Base-by-base conservation (phyloP, 2,113 vertebrate species). In the Cyprinodon variegatus region DNA sequence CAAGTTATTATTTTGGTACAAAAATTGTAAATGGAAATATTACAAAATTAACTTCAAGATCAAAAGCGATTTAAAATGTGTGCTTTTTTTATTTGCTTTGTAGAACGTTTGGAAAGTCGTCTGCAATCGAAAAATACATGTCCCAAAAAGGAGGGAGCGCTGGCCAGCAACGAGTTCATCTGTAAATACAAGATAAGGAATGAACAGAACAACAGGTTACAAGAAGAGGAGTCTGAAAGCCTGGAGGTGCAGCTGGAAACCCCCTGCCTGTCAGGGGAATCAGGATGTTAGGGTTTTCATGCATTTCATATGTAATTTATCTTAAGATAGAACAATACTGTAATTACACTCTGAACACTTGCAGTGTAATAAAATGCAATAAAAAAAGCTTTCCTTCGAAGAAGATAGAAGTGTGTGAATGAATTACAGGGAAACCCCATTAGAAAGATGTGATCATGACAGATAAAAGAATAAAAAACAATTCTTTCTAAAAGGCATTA, bases 121-220 rank as follows among this genome's bases (percentile, higher is more conserved):
- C 36, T 79, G 10, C 60, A 50, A 45, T 63, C 84, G 36, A 91
- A 86, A 74, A 12, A 5, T 8, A 73, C 8, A 14, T 92, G 91
- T 37, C 87, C 90, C 12, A 91, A 87, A 78, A 86, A 90, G 64
- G 93, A 89, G 38, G 88, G 83, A 41, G 93, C 93, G 0, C 86
- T 95, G 70, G 90, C 91, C 68, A 95, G 94, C 73, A 93, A 85
- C 13, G 94, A 95, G 89, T 95, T 95, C 67, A 86, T 94, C 64
- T 68, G 85, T 45, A 95, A 93, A 80, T 90, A 83, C 57, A 93
- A 92, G 74, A 79, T 83, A 7, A 76, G 39, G 59, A 48, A 14
- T 6, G 65, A 38, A 39, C 66, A 60, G 17, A 74, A 77, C 65
- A 85, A 60, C 41, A 66, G 48, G 61, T 61, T 39, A 1, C 13